phyloP scores from a whole-genome alignment of 2,888 invertebrate genomes.

The Choreutis nemorana region DNA sequence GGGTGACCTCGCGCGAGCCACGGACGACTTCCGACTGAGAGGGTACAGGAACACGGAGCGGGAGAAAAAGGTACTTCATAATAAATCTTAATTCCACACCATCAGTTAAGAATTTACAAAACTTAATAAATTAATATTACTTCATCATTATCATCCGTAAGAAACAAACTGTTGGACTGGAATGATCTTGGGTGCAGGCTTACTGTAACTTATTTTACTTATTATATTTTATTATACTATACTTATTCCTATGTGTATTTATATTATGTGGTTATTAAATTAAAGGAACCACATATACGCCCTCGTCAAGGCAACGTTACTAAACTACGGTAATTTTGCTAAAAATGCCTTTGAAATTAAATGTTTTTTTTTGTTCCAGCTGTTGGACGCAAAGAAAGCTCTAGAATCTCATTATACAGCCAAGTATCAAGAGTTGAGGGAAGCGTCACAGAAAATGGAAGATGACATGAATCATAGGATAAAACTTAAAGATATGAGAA shows the following conservation, averaged over 20 bases:
- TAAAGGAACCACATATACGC: no score
- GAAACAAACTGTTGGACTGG: no score
- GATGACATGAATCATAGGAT: slow-evolving; percentile 65
- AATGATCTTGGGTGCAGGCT: no score
- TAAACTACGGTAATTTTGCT: no score
- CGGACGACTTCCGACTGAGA: slow-evolving; percentile 60
- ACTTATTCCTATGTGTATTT: no score
- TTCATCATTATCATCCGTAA: no score
- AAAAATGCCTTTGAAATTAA: slow-evolving; percentile 10
- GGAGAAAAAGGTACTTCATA: slow-evolving; percentile 45
- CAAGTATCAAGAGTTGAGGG: slow-evolving; percentile 66
- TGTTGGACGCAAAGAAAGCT: slow-evolving; percentile 65
- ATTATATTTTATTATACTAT: no score
- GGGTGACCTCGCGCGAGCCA: slow-evolving; percentile 66
- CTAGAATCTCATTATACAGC: slow-evolving; percentile 66
- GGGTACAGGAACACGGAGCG: slow-evolving; percentile 59
- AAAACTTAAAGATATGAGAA: slow-evolving; percentile 47
- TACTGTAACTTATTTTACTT: no score
- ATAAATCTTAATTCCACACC: background rate
- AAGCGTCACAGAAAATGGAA: slow-evolving; percentile 65
- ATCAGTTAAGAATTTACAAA: no score
- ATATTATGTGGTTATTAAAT: background rate
- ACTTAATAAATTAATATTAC: no score
- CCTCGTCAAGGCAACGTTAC: no score
- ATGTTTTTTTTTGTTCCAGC: slow-evolving; percentile 18